phyloP scores from a whole-genome alignment of 2,888 invertebrate species.

The Pecten maximus region DNA sequence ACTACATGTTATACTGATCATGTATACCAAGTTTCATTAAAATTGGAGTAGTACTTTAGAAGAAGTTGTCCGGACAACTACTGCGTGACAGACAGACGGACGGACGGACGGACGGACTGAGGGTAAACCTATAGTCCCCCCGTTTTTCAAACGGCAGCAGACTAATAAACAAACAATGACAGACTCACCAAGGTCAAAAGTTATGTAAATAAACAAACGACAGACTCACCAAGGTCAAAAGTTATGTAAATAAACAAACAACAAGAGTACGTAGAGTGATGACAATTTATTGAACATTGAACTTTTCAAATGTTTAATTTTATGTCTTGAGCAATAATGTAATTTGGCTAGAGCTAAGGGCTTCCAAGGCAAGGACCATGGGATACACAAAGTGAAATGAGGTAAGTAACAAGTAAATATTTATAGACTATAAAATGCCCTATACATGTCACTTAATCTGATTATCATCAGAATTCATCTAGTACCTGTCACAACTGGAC shows the following conservation, averaged over 20 bases:
- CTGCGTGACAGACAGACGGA: too few species aligned
- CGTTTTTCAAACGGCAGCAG: too few species aligned
- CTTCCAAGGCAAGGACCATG: not conserved
- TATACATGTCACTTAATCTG: not conserved
- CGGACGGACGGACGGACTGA: too few species aligned
- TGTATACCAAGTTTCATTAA: too few species aligned
- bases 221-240: not conserved
- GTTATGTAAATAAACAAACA: not conserved
- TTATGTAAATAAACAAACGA: too few species aligned
- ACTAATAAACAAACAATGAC: too few species aligned
- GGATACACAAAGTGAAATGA: not conserved
- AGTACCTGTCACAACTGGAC: not conserved
- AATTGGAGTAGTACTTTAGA: too few species aligned
- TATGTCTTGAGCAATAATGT: conserved; percentile 26
- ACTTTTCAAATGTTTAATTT: conserved; percentile 12
- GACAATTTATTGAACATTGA: conserved; percentile 29
- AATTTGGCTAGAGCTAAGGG: conserved; percentile 5
- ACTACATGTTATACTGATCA: too few species aligned
- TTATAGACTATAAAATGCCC: not conserved
- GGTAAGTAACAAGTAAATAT: not conserved
- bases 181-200: not conserved
- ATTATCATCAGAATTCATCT: not conserved
- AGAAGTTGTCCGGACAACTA: too few species aligned
- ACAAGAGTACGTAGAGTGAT: not conserved
- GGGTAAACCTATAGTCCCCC: too few species aligned